Base-by-base conservation (phyloP, 1,140 invertebrate genomes). In the Cherax destructor region DNA sequence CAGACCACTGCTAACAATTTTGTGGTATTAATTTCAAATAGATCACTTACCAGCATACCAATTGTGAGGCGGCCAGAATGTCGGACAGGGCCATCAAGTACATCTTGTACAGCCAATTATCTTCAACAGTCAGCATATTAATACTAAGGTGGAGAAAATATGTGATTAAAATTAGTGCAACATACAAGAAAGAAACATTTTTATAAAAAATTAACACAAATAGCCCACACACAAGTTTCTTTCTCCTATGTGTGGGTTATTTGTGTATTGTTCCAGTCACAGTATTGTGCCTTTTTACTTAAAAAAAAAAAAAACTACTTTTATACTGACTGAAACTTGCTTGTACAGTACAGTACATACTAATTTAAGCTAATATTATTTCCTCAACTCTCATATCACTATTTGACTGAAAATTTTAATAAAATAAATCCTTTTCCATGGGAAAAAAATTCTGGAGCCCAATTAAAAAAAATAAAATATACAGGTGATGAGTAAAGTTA, bases 31-130 rank as follows among this genome's bases (percentile, higher is more conserved):
- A 41, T 41, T 41, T 41, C 30, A 56, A 7, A 56, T 1, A 6
- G 9, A 56, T 65, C 21, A 24, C 72, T 52, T 49, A 86, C 83
- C 83, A 69, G 83, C 47, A 76, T 86, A 86, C 83, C 83, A 86
- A n/a, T 86, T 86, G 18, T 47, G 13, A 74, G 7, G 16, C 83
- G 83, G 49, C 83, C 83, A 4, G 50, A 65, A 7, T 86, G 69
- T 47, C n/a, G 41, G 4, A 65, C 50, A 24, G 83, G 83, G 11
- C 24, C 49, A 52, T 86, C n/a, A 4, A 65, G 7, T 24, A 56
- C 49, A 74, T 56, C 83, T 13, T 85, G 65, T 24, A 47, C 30
- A 24, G 16, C 47, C 49, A 86, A n/a, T 56, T 86, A 30, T 86
- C 59, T 10, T 76, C 69, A 47, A 86, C 83, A n/a, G 41, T 86